Conservation (phyloP, 2,888 invertebrate species). For the Crepidodera aurea region DNA sequence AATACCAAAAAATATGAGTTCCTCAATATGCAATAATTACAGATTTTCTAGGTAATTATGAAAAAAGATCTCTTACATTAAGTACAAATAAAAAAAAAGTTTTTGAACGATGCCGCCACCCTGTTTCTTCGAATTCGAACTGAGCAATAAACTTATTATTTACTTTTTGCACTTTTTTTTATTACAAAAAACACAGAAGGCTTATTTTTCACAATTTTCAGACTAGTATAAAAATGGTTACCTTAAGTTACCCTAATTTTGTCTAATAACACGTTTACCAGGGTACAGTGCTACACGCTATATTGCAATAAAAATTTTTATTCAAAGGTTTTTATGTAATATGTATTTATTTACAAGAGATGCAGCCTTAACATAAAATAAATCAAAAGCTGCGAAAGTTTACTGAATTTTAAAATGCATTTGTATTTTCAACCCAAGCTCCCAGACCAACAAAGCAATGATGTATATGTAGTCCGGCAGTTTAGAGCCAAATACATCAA, state of each 20-base stretch:
- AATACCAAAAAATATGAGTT: too few relatives aligned
- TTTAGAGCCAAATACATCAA: background rate
- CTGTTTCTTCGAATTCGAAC: conserved; percentile 6
- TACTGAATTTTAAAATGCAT: too few relatives aligned
- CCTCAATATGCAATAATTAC: too few relatives aligned
- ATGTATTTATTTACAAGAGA: conserved; percentile 46
- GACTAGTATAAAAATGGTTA: conserved; percentile 46
- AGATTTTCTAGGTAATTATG: too few relatives aligned
- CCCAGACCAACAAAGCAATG: background rate
- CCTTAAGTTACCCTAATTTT: conserved; percentile 43
- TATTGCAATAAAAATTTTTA: conserved; percentile 45
- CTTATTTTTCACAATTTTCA: conserved; percentile 33
- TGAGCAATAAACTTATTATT: conserved; percentile 23
- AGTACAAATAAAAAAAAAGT: too few relatives aligned
- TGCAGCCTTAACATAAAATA: conserved; percentile 23
- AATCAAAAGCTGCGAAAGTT: too few relatives aligned
- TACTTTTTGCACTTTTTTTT: conserved; percentile 34
- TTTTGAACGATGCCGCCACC: too few relatives aligned
- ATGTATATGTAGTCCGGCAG: background rate
- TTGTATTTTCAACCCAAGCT: background rate
- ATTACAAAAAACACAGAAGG: conserved; percentile 36
- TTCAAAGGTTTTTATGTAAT: conserved; percentile 39
- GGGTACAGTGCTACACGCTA: conserved; percentile 40
- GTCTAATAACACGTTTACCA: conserved; percentile 43
- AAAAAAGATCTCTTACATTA: too few relatives aligned